Conservation (phyloP, 2,113 vertebrate species). For the Colossoma macropomum region DNA sequence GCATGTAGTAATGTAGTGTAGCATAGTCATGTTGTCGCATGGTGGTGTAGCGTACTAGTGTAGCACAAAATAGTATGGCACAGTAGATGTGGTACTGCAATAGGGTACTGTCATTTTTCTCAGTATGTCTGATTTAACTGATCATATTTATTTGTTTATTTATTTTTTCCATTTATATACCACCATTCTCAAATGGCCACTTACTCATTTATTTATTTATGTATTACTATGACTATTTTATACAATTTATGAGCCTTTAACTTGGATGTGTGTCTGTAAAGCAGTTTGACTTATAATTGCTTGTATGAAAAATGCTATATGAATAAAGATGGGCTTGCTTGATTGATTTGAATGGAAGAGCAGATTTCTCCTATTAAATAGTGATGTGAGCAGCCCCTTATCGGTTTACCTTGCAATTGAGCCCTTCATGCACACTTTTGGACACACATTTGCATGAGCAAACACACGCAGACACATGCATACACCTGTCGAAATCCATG, state of each 20-base stretch:
- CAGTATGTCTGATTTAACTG: neutral
- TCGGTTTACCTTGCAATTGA: slow-evolving; percentile 21
- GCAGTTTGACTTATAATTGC: neutral
- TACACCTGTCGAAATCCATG: neutral
- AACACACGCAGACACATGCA: slow-evolving; percentile 11
- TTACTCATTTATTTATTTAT: too few relatives aligned
- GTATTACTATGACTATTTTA: neutral
- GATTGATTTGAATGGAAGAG: neutral
- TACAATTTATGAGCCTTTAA: neutral
- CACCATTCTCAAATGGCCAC: too few relatives aligned
- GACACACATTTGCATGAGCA: neutral
- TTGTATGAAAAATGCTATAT: too few relatives aligned
- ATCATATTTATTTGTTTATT: too few relatives aligned
- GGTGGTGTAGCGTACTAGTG: neutral
- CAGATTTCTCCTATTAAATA: slow-evolving; percentile 28
- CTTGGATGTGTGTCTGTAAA: neutral
- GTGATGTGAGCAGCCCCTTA: neutral
- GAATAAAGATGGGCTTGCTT: too few relatives aligned
- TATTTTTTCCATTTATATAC: too few relatives aligned
- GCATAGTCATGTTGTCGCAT: neutral
- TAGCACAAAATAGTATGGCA: neutral
- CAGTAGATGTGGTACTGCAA: neutral
- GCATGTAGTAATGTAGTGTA: neutral
- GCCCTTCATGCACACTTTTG: slow-evolving; percentile 13
- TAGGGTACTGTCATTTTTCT: neutral